phyloP scores from a whole-genome alignment of 1,140 invertebrate genomes.

The Camponotus floridanus region DNA sequence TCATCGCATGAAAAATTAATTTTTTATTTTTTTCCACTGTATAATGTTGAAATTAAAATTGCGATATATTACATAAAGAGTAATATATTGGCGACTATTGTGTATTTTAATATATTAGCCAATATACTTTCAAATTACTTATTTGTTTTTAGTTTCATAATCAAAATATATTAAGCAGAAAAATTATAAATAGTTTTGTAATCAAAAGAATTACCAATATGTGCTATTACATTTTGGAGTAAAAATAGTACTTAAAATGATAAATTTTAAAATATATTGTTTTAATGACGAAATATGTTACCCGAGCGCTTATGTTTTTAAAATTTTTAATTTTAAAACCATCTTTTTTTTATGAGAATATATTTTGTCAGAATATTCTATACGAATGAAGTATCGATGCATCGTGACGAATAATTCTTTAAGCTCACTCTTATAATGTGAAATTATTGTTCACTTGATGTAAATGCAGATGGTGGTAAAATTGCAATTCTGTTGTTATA shows the following conservation, averaged over 20 bases:
- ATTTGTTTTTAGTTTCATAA: background rate
- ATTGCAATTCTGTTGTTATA: background rate
- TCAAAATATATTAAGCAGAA: background rate
- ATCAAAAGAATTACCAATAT: too few species aligned
- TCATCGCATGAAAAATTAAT: too few species aligned
- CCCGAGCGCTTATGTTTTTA: background rate
- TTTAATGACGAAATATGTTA: background rate
- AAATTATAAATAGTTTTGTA: background rate
- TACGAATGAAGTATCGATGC: background rate
- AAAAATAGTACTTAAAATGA: background rate
- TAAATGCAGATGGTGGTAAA: background rate
- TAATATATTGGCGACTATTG: background rate
- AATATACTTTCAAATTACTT: conserved; percentile 5
- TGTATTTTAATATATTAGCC: background rate
- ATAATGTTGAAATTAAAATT: conserved; percentile 10
- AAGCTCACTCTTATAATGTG: background rate
- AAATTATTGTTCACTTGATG: background rate
- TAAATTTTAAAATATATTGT: background rate
- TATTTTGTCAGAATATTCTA: background rate
- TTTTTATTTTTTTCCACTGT: background rate
- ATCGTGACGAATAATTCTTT: background rate
- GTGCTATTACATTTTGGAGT: background rate
- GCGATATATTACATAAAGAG: background rate
- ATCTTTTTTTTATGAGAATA: background rate
- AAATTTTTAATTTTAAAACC: conserved; percentile 6